These are phyloP conservation scores for Macrosteles quadrilineatus DNA, from an alignment of 1,140 invertebrate species.

Conservation along the genomic window DNA sequence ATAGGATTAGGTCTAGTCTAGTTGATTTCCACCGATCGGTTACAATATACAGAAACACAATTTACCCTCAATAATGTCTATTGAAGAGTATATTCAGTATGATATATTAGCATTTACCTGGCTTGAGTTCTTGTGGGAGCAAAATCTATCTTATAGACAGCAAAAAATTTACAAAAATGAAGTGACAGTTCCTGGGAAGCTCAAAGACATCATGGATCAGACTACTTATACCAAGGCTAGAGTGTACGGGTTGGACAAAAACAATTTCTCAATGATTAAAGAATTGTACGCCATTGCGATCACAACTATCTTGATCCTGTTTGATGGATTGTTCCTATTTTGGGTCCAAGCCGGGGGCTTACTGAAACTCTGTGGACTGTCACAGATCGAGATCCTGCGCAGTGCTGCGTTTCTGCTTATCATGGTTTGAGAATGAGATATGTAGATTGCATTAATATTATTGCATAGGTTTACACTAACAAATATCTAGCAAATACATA, in stretches of 20 bases:
- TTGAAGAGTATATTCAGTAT: conserved; percentile 43
- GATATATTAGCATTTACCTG: conserved; percentile 48
- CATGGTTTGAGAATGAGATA: too few relatives aligned
- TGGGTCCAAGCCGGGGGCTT: conserved; percentile 64
- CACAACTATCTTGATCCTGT: conserved; percentile 58
- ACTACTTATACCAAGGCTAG: conserved; percentile 88
- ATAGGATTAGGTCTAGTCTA: too few relatives aligned
- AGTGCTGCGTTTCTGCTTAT: conserved; percentile 79
- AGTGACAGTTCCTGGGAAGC: conserved; percentile 67
- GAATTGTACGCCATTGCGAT: conserved; percentile 71
- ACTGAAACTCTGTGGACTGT: conserved; percentile 54
- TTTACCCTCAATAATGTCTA: too few relatives aligned
- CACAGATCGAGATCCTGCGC: conserved; percentile 67
- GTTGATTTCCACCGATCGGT: too few relatives aligned
- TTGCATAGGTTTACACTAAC: too few relatives aligned
- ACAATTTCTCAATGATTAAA: conserved; percentile 72
- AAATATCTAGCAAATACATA: too few relatives aligned
- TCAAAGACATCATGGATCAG: conserved; percentile 73
- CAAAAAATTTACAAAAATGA: conserved; percentile 73
- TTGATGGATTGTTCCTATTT: conserved; percentile 37
- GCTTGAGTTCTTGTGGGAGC: conserved; percentile 70
- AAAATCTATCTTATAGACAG: conserved; percentile 81
- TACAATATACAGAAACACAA: too few relatives aligned
- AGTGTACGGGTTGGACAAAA: conserved; percentile 82
- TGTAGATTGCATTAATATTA: too few relatives aligned